phyloP scores from a whole-genome alignment of 2,888 invertebrate species.

The Sinelater perroti region DNA sequence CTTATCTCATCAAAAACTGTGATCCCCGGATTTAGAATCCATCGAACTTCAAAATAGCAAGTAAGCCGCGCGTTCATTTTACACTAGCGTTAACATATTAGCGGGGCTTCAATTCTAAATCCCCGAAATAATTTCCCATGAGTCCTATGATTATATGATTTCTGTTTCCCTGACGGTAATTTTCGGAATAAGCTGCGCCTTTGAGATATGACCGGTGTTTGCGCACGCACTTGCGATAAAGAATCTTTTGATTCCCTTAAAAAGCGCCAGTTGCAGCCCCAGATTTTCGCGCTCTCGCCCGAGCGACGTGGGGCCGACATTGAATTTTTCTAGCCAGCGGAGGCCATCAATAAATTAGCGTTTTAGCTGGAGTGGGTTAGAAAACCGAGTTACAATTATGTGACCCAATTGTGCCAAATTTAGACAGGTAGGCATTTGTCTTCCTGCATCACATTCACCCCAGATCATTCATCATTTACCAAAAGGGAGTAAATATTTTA shows the following conservation, averaged over 20 bases:
- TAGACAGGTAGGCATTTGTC: too few relatives aligned
- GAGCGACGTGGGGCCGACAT: too few relatives aligned
- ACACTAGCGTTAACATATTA: slow-evolving; percentile 47
- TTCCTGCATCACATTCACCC: slow-evolving; percentile 28
- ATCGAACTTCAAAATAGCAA: slow-evolving; percentile 45
- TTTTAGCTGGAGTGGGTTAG: too few relatives aligned
- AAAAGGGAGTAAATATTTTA: slow-evolving; percentile 44
- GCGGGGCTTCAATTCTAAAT: slow-evolving; percentile 46
- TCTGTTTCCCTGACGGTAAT: slow-evolving; percentile 45
- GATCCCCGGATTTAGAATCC: slow-evolving; percentile 43
- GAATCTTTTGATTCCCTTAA: slow-evolving; percentile 30
- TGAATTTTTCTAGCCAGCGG: too few relatives aligned
- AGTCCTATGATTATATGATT: slow-evolving; percentile 45
- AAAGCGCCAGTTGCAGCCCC: slow-evolving; percentile 7
- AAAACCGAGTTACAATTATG: background rate
- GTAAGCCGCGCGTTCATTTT: slow-evolving; percentile 42
- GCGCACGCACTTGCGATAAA: slow-evolving; percentile 33
- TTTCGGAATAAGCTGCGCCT: slow-evolving; percentile 37
- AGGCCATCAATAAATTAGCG: too few relatives aligned
- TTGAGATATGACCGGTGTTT: slow-evolving; percentile 35
- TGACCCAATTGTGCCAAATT: too few relatives aligned
- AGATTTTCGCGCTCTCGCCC: slow-evolving; percentile 7
- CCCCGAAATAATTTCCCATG: slow-evolving; percentile 47
- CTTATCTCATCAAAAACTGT: slow-evolving; percentile 40
- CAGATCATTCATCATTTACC: slow-evolving; percentile 34